Base-by-base conservation (phyloP, 2,797 vertebrate species). In the Muraenolepis orangiensis region DNA sequence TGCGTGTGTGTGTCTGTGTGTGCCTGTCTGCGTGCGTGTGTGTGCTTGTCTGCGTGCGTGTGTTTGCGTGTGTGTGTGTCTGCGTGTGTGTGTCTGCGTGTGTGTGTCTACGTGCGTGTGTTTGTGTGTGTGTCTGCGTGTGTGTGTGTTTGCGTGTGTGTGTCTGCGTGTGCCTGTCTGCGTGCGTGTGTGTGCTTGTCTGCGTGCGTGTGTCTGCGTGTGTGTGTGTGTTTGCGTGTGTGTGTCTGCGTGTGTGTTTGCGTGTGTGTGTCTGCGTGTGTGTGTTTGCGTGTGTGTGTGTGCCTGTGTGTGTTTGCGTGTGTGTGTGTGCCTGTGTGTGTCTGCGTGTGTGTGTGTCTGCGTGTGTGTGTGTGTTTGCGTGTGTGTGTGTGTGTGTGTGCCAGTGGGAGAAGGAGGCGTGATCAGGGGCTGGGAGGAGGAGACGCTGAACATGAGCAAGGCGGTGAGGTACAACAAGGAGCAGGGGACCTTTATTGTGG, bases 381-480 rank as follows among this genome's bases (percentile, higher is more conserved):
- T 51, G 46, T 51, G 46, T n/a, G 2, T 7, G 18, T 7, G 46
- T 51, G 46, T n/a, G 46, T 51, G 46, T n/a, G 46, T 51, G 18
- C n/a, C 84, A 94, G 94, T 94, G 70, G 96, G 93, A 87, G 84
- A 87, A 16, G 93, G 94, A 1, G 96, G 96, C 1, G 94, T 95
- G 46, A 96, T 98, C 85, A 95, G 94, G 75, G 94, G 95, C 78
- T 98, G 96, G 96, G 93, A 91, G 2, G 95, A 96, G 84, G 91
- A 94, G 82, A 90, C 82, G 4, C 78, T 96, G 87, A 96, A 96
- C 85, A 94, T 95, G 87, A 95, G 90, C 70, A 95, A 92, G 80
- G 95, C 96, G 0, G 92, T 97, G 82, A 92, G 87, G 67, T 98
- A 97, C 77, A 92, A 95, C 88, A 85, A 86, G 77, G 92, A 93